A percentile compares a stretch with the other conserved stretches of the same genome.
phyloP scores from a whole-genome alignment of 2,797 vertebrate genomes.

The Scleropages formosus region DNA sequence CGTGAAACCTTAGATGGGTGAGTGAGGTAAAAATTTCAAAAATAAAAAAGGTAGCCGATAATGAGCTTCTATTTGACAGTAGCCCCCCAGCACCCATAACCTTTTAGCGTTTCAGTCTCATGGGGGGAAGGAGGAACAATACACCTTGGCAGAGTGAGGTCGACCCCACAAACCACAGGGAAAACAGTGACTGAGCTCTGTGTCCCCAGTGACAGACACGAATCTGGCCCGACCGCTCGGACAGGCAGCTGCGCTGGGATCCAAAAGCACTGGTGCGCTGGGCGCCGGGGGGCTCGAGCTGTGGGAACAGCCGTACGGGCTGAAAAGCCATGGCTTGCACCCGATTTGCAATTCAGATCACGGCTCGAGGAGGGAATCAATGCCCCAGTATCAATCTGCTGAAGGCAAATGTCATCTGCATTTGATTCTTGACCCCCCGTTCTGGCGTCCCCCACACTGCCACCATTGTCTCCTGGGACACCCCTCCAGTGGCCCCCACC shows the following conservation, averaged over 20 bases:
- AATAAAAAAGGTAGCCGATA: constrained; percentile 53
- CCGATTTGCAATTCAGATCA: constrained; percentile 82
- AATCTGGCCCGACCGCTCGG: constrained; percentile 64
- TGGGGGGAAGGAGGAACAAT: constrained; percentile 53
- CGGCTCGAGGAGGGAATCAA: constrained; percentile 68
- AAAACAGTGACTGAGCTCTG: constrained; percentile 75
- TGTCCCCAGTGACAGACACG: constrained; percentile 52
- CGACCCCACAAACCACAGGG: constrained; percentile 44
- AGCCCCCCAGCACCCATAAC: constrained; percentile 48
- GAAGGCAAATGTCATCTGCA: constrained; percentile 79
- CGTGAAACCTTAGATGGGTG: constrained; percentile 37
- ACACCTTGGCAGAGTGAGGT: constrained; percentile 52
- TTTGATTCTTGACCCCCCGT: constrained; percentile 78
- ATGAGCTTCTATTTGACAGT: constrained; percentile 54
- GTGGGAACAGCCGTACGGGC: constrained; percentile 35
- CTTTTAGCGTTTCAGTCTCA: constrained; percentile 46
- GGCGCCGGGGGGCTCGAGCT: constrained; percentile 36
- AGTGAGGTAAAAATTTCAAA: constrained; percentile 47
- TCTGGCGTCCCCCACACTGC: constrained; percentile 60
- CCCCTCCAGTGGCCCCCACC: constrained; percentile 34
- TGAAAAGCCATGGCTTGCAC: constrained; percentile 64
- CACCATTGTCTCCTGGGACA: constrained; percentile 49
- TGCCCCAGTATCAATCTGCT: constrained; percentile 77
- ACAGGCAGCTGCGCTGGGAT: constrained; percentile 65
- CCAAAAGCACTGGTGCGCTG: constrained; percentile 43